Evolutionary conservation across 2,888 invertebrate genomes (phyloP).

Genomic region (Caenorhabditis sp.): DNA sequence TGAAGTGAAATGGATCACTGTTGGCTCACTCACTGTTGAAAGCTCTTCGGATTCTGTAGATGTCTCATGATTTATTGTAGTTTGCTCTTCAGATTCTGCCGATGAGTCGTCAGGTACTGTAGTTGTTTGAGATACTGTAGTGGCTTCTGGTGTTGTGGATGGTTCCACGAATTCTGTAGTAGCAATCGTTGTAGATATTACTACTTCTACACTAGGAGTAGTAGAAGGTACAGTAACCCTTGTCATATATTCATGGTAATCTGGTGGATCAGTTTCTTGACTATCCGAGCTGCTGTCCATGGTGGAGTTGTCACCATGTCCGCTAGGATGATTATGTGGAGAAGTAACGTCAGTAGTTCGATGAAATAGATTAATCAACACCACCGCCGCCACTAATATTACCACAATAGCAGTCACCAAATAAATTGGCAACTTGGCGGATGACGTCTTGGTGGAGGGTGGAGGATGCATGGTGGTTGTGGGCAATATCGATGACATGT

Average conservation of each 20-base stretch:
- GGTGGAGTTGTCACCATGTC: neutral
- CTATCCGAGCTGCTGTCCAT: neutral
- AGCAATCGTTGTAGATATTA: neutral
- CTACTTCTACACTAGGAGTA: neutral
- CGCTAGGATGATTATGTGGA: neutral
- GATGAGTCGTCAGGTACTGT: constrained; percentile 12
- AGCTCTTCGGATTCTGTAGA: neutral
- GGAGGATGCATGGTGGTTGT: constrained; percentile 15
- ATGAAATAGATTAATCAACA: constrained; percentile 34
- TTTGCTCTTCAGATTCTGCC: neutral
- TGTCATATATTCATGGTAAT: constrained; percentile 15
- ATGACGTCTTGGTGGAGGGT: constrained; percentile 19
- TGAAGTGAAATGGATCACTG: neutral
- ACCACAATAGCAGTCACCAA: constrained; percentile 31
- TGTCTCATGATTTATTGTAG: neutral
- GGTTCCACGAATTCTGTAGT: neutral
- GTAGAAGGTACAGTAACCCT: constrained; percentile 20
- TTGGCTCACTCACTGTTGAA: neutral
- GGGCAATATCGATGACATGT: neutral
- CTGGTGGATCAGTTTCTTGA: constrained; percentile 9
- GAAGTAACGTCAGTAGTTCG: constrained; percentile 11
- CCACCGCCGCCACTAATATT: constrained; percentile 25
- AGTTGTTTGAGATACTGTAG: constrained; percentile 4
- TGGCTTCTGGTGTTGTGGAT: neutral
- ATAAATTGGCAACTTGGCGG: constrained; percentile 31